Base-by-base conservation (phyloP, 2,888 invertebrate genomes). In the Sympetrum striolatum region DNA sequence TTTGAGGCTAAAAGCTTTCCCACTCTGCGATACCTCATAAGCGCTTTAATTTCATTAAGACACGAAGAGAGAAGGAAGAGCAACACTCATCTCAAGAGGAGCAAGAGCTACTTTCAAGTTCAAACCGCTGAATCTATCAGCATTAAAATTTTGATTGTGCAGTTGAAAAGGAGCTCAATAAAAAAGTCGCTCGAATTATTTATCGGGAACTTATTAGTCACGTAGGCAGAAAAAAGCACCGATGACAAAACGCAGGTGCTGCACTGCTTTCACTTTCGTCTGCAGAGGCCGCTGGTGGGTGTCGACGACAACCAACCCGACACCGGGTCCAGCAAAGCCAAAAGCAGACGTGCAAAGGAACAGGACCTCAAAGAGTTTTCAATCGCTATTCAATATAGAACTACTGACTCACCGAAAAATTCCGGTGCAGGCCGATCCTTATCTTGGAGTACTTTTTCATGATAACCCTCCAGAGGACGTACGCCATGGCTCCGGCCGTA, bases 361-460 rank as follows among this genome's bases (percentile, higher is more conserved):
- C 25, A 12, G 25, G 12, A 25, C 31, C 31, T 6, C 15, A 53
- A 18, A 2, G 8, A 53, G 18, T 48, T 5, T 15, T 53, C 44
- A 44, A 10, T 64, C 5, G n/a, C n/a, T 8, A n/a, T 1, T n/a
- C 8, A 81, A 2, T 1, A 37, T 39, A 39, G 18, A 37, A 4
- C 35, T 2, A 31, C 22, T 18, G 58, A 86, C 86, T 86, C 86
- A 86, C 86, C 86, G 60, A 86, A 37, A 86, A 86, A 86, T 86
- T 86, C 1, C 90, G 90, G 8, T 91, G 91, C 91, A 95, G 94
- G 92, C 95, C 95, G 90, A 95, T 93, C 91, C 95, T 94, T 92
- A 95, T 95, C 93, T 94, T 95, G 92, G 95, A 94, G 93, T 95
- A 95, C 92, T 95, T 95, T 93, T 95, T 95, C 95, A 95, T 95